Conservation (phyloP, 2,797 vertebrate genomes). For the Parambassis ranga region DNA sequence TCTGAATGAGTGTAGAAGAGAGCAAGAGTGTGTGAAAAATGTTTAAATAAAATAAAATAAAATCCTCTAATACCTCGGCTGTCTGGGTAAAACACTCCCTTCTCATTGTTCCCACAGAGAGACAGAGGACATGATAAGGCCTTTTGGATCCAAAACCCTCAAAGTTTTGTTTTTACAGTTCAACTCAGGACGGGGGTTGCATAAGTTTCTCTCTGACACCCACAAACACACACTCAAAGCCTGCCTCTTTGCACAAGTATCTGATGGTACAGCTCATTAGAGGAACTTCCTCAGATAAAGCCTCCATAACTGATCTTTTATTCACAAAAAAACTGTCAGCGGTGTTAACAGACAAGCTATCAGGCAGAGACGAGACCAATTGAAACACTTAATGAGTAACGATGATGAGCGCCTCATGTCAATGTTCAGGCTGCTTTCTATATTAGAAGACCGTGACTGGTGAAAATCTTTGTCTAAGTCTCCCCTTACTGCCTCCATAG, state of each 20-base stretch:
- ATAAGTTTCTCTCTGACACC: background rate
- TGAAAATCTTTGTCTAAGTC: slow-evolving; percentile 11
- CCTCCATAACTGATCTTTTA: slow-evolving; percentile 61
- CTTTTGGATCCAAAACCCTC: background rate
- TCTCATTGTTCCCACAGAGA: slow-evolving; percentile 33
- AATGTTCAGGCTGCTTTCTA: slow-evolving; percentile 3
- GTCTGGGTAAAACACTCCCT: slow-evolving; percentile 22
- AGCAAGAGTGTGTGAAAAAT: background rate
- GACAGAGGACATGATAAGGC: slow-evolving; percentile 3
- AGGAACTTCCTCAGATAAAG: slow-evolving; percentile 56
- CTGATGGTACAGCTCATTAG: slow-evolving; percentile 61
- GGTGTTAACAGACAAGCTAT: slow-evolving; percentile 38
- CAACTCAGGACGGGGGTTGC: slow-evolving; percentile 32
- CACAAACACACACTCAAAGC: background rate
- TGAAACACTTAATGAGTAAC: slow-evolving; percentile 32
- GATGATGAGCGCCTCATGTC: slow-evolving; percentile 9
- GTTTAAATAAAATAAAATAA: slow-evolving; percentile 6
- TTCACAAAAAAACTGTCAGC: slow-evolving; percentile 52
- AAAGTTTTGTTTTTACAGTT: slow-evolving; percentile 38
- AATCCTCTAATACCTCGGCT: slow-evolving; percentile 19
- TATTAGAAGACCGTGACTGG: background rate
- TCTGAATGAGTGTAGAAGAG: background rate
- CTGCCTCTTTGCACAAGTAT: slow-evolving; percentile 24
- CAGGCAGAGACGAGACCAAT: slow-evolving; percentile 22
- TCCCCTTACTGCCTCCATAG: no score